Base-by-base conservation (phyloP, 2,113 vertebrate genomes). In the Aramus guarauna region DNA sequence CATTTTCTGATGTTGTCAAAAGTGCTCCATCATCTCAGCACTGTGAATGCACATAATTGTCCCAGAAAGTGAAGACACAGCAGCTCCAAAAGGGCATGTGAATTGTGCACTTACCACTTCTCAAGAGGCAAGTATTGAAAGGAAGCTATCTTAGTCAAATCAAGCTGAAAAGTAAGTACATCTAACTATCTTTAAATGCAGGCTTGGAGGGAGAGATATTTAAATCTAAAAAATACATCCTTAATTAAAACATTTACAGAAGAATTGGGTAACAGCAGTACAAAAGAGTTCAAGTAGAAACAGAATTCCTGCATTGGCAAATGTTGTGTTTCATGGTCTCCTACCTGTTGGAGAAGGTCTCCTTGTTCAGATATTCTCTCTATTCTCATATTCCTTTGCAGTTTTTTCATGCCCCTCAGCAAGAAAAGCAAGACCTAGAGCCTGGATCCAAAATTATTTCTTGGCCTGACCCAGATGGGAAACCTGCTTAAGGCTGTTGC, bases 1-100 rank as follows among this genome's bases (percentile, higher is more conserved):
- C 96, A 81, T 92, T 98, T 82, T 98, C 97, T 98, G 98, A 98
- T 94, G 94, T 98, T 96, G 98, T 98, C 86, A 99, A 98, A 98
- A 68, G 97, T 63, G 95, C 96, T 96, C 97, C 97, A 32, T 76
- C 95, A 50, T 41, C 8, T 12, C 16, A 96, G 78, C 32, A 94
- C 4, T 3, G 81, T 92, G 36, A 68, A 73, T 59, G 37, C 24
- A 36, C 24, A 3, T 17, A 45, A 59, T n/a, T 59, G n/a, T 19
- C 30, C 36, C 77, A 69, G 39, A 77, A 84, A 73, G 15, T 32
- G 95, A 95, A 95, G 97, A 96, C 63, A 94, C 92, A 94, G 88
- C 87, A 11, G 58, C 80, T 72, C 85, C 88, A 68, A 41, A 85
- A 43, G 96, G 96, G 91, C 39, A 98, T 92, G 63, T 97, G 98